Percentiles rank a stretch among this genome's conserved stretches.
These are phyloP conservation scores for Chelmon rostratus DNA, from an alignment of 2,797 vertebrate species.

Conservation along the genomic window DNA sequence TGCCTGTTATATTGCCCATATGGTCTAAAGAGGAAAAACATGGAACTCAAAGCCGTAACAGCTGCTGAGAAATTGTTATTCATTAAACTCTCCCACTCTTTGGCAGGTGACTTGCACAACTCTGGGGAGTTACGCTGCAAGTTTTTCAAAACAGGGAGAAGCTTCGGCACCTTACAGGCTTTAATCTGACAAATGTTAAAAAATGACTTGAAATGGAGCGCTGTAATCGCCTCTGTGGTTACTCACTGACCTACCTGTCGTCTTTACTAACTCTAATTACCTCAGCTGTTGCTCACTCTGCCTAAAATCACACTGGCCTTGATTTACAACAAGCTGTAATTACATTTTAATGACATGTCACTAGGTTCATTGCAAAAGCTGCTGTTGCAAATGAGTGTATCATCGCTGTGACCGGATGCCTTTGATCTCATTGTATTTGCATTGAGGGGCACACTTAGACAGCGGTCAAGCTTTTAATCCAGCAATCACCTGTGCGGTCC, in stretches of 20 bases:
- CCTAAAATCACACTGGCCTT: slow-evolving; percentile 40
- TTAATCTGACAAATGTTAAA: slow-evolving; percentile 42
- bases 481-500: slow-evolving; percentile 49
- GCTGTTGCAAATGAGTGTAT: slow-evolving; percentile 51
- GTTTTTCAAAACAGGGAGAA: slow-evolving; percentile 53
- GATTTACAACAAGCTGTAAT: slow-evolving; percentile 46
- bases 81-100: slow-evolving; percentile 59
- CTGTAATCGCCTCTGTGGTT: slow-evolving; percentile 53
- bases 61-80: slow-evolving; percentile 79
- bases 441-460: slow-evolving; percentile 47
- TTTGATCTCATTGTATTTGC: slow-evolving; percentile 70
- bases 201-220: slow-evolving; percentile 32
- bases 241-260: slow-evolving; percentile 49
- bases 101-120: slow-evolving; percentile 64
- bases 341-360: slow-evolving; percentile 60
- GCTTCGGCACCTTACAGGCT: slow-evolving; percentile 42
- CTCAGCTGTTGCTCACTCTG: slow-evolving; percentile 23
- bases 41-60: slow-evolving; percentile 64
- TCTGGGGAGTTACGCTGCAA: slow-evolving; percentile 53
- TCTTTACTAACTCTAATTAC: slow-evolving; percentile 56
- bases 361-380: slow-evolving; percentile 54
- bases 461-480: slow-evolving; percentile 73
- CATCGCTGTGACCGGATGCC: slow-evolving; percentile 38
- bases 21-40: slow-evolving; percentile 64
- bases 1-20: slow-evolving; percentile 64